Conservation (phyloP, 1,140 invertebrate species). For the Harlomillsia oculata region DNA sequence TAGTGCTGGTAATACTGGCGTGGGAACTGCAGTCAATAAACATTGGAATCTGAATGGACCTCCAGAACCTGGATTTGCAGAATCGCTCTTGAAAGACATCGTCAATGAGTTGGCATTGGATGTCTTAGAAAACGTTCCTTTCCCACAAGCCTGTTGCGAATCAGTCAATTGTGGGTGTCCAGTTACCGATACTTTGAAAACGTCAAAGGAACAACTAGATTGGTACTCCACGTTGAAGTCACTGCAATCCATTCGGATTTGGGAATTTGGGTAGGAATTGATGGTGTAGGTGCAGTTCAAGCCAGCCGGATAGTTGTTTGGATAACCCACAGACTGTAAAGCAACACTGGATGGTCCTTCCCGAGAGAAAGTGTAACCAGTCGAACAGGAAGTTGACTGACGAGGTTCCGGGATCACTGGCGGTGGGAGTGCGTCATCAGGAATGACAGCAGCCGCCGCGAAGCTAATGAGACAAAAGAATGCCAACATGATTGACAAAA, state of each 20-base stretch:
- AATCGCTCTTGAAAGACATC: slow-evolving; percentile 5
- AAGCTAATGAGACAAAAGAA: neutral
- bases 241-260: slow-evolving; percentile 8
- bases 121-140: neutral
- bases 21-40: neutral
- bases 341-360: neutral
- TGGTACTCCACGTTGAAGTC: slow-evolving; percentile 24
- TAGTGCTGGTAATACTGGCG: neutral
- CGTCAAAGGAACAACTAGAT: slow-evolving; percentile 9
- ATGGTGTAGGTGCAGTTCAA: slow-evolving; percentile 7
- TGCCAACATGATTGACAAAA: no score
- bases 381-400: neutral
- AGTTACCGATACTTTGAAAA: slow-evolving; percentile 1
- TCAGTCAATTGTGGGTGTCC: slow-evolving; percentile 15
- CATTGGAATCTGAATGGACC: slow-evolving; percentile 16
- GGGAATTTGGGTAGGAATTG: slow-evolving; percentile 10
- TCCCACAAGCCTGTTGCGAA: slow-evolving; percentile 2
- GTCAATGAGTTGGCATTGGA: slow-evolving; percentile 9
- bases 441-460: neutral
- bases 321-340: slow-evolving; percentile 3
- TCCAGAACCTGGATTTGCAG: neutral
- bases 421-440: neutral
- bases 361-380: neutral
- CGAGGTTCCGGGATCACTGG: slow-evolving; percentile 13
- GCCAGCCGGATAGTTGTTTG: slow-evolving; percentile 10